Conservation (phyloP, 2,113 vertebrate species). For the Callospermophilus lateralis region DNA sequence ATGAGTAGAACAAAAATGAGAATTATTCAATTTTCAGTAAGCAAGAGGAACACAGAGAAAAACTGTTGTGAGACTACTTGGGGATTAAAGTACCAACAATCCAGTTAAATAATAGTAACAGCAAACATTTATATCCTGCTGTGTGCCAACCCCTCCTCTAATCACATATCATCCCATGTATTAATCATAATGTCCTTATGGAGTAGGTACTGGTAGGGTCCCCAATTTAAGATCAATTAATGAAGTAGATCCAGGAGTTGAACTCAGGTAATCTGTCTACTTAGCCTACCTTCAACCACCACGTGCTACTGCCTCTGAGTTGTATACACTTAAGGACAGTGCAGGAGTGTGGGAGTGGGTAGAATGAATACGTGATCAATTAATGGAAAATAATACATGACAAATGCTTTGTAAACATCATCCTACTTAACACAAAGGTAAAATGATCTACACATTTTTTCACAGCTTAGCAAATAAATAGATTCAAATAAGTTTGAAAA, state of each 20-base stretch:
- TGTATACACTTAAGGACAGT: neutral
- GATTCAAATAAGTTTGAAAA: neutral
- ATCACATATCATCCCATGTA: neutral
- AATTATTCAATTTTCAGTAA: neutral
- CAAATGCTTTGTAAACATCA: neutral
- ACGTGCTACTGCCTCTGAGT: neutral
- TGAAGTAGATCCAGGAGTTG: neutral
- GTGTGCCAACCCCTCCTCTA: neutral
- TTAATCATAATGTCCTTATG: neutral
- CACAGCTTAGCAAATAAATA: neutral
- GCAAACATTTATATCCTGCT: neutral
- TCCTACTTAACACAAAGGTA: neutral
- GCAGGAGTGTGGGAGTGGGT: too few species aligned
- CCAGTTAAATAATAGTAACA: neutral
- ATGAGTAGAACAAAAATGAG: neutral
- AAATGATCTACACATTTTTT: neutral
- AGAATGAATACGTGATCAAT: neutral
- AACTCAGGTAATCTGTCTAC: neutral
- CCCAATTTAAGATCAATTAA: neutral
- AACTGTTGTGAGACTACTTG: neutral
- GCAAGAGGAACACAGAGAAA: neutral
- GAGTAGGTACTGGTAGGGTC: neutral
- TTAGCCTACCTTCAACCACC: neutral
- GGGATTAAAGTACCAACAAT: neutral
- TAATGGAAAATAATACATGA: neutral